Evolutionary conservation across 2,113 vertebrate species (phyloP).

Genomic region (Melanotaenia duboulayi): DNA sequence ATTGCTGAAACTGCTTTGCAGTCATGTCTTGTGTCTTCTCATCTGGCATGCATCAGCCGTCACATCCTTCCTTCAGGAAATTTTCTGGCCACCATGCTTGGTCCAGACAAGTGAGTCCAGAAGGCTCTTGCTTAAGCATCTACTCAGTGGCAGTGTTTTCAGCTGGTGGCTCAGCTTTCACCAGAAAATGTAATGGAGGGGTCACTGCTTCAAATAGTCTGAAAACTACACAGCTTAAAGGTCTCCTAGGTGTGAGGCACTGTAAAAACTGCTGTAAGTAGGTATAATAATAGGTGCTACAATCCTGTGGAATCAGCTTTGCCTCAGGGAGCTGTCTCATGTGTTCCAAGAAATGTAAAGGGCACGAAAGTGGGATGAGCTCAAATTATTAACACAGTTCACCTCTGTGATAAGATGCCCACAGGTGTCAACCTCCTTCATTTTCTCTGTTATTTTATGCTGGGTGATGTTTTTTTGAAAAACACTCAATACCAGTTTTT

Average conservation of each 20-base stretch:
- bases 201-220: constrained; percentile 52
- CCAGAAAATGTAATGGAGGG: constrained; percentile 43
- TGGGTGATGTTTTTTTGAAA: background rate
- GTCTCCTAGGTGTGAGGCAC: constrained; percentile 45
- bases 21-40: constrained; percentile 41
- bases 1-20: constrained; percentile 56
- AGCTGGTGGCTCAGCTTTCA: constrained; percentile 37
- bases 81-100: constrained; percentile 58
- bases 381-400: constrained; percentile 23
- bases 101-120: constrained; percentile 52
- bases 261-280: constrained; percentile 62
- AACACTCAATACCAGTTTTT: background rate
- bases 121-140: constrained; percentile 49
- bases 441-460: constrained; percentile 3
- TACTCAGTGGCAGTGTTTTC: constrained; percentile 42
- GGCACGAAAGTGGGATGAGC: constrained; percentile 11
- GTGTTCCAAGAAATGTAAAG: constrained; percentile 46
- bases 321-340: constrained; percentile 37
- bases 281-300: constrained; percentile 60
- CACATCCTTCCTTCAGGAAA: constrained; percentile 66
- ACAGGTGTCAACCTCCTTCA: constrained; percentile 2
- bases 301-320: constrained; percentile 55
- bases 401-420: constrained; percentile 35
- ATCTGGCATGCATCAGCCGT: constrained; percentile 74
- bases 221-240: constrained; percentile 27